Base-by-base conservation (phyloP, 1,140 invertebrate species). In the Ptiloglossa arizonensis region DNA sequence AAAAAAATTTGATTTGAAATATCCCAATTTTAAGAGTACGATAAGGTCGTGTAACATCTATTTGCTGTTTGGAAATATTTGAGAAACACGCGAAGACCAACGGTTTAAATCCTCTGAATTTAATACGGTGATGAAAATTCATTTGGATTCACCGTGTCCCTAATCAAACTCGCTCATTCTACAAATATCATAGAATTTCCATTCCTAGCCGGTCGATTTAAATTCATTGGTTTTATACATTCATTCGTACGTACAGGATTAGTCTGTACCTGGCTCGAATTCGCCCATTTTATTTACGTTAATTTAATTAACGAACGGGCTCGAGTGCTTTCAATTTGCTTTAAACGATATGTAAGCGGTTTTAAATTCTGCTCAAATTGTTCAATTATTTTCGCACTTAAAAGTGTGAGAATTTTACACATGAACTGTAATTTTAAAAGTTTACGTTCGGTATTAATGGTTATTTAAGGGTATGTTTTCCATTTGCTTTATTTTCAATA, bases 211-310 rank as follows among this genome's bases (percentile, higher is more conserved):
- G 5, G 8, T 27, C 22, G 41, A 54, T 74, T 66, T 66, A 66
- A 72, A 63, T 66, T 54, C 71, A 74, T 66, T 63, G 46, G 17
- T 63, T 72, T 72, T 52, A 35, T 50, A 72, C 35, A 72, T 72
- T 72, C 57, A 46, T 63, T 27, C 9, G 19, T 19, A 27, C 15
- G 19, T 6, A 24, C 19, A 9, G 1, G n/a, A n/a, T 32, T n/a
- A 15, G 8, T 9, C 15, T 35, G 56, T 22, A 24, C 44, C 17
- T 11, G 22, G n/a, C 9, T n/a, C 15, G 22, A 63, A 38, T 8
- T 13, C 11, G 44, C 38, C 70, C 8, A 46, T 35, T 62, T 32
- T 38, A 63, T 63, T 72, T 50, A 32, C n/a, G 32, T 44, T 52
- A 29, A 6, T 29, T 66, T 67, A 56, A 74, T 74, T 74, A 74